A percentile compares a stretch with the other conserved stretches of the same genome.
Evolutionary conservation across 2,888 invertebrate genomes (phyloP).

Genomic region (Dynastes grantii): DNA sequence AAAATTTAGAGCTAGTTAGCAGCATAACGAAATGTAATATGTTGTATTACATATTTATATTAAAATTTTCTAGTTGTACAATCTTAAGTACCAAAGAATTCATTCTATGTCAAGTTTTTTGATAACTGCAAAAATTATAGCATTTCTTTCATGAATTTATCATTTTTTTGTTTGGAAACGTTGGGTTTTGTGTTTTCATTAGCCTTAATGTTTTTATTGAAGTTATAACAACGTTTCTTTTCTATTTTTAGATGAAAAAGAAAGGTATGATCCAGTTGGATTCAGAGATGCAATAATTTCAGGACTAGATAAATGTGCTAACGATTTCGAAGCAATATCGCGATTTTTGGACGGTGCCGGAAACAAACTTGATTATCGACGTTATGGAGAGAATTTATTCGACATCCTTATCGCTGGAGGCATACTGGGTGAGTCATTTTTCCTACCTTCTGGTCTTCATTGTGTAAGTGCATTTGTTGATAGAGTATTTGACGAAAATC

Average conservation of each 20-base stretch:
- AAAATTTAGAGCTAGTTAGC: too few species aligned
- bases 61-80: too few species aligned
- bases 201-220: background rate
- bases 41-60: too few species aligned
- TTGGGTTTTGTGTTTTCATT: too few species aligned
- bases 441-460: slow-evolving; percentile 18
- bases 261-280: slow-evolving; percentile 99
- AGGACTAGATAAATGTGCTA: slow-evolving; percentile 95
- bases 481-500: background rate
- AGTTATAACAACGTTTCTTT: background rate
- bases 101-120: too few species aligned
- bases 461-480: background rate
- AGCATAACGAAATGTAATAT: too few species aligned
- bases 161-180: too few species aligned
- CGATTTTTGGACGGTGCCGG: slow-evolving; percentile 96
- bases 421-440: slow-evolving; percentile 81
- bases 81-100: too few species aligned
- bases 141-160: too few species aligned
- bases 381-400: slow-evolving; percentile 98
- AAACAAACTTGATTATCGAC: slow-evolving; percentile 96
- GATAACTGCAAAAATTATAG: too few species aligned
- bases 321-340: slow-evolving; percentile 95
- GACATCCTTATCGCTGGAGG: slow-evolving; percentile 99
- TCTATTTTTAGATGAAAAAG: slow-evolving; percentile 92
- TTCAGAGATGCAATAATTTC: slow-evolving; percentile 97